These are phyloP conservation scores for Terebella lapidaria DNA, from an alignment of 2,888 invertebrate genomes.

Conservation along the genomic window DNA sequence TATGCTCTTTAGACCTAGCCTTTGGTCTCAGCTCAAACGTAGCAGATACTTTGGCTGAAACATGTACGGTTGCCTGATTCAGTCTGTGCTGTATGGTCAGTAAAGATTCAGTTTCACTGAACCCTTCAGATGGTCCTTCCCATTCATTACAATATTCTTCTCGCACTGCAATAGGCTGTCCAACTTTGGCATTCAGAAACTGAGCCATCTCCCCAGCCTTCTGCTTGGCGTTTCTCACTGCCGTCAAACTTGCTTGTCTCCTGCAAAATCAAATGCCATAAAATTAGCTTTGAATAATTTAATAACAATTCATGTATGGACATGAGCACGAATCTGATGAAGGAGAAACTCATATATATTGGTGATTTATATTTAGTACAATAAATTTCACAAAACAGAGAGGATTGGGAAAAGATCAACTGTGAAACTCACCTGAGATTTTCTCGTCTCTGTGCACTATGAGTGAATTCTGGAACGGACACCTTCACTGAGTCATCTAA, in stretches of 20 bases:
- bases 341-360: too few relatives aligned
- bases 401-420: not conserved
- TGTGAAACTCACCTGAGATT: conserved; percentile 34
- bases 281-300: too few relatives aligned
- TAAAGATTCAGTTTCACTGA: conserved; percentile 28
- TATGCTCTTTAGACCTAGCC: too few relatives aligned
- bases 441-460: conserved; percentile 38
- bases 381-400: too few relatives aligned
- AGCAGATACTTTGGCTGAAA: conserved; percentile 37
- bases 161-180: conserved; percentile 33
- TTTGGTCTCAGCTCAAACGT: conserved; percentile 42
- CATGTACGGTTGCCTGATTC: conserved; percentile 34
- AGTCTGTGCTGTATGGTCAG: conserved; percentile 37
- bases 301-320: too few relatives aligned
- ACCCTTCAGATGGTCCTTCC: conserved; percentile 29
- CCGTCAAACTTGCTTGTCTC: conserved; percentile 41
- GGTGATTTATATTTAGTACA: too few relatives aligned
- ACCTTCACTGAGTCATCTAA: conserved; percentile 42
- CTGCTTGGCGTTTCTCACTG: conserved; percentile 44
- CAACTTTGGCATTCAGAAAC: conserved; percentile 39
- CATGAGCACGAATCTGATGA: too few relatives aligned
- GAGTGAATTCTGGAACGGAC: conserved; percentile 38
- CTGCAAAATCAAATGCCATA: conserved; percentile 23
- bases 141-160: conserved; percentile 39
- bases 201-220: conserved; percentile 46